phyloP scores from a whole-genome alignment of 2,797 vertebrate species.

The Muscicapa comitata region DNA sequence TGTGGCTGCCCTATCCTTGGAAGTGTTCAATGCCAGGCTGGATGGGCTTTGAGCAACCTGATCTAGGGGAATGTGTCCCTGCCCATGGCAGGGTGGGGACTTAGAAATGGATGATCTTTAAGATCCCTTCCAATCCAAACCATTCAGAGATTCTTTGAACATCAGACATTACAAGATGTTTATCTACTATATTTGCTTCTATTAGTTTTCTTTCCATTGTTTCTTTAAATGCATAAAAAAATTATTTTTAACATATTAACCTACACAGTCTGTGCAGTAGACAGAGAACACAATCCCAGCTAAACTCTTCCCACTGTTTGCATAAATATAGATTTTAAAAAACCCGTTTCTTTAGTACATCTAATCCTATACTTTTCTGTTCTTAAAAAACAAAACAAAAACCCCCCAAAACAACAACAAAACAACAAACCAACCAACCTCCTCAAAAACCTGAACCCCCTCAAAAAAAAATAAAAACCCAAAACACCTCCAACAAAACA shows the following conservation, averaged over 20 bases:
- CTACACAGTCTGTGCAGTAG: not conserved
- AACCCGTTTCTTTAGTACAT: not conserved
- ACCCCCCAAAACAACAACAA: too few species aligned
- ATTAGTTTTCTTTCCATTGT: not conserved
- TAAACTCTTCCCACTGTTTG: not conserved
- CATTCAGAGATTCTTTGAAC: not conserved
- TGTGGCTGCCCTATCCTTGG: too few species aligned
- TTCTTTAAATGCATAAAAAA: not conserved
- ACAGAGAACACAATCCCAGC: not conserved
- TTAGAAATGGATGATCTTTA: not conserved
- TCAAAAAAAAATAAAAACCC: not conserved
- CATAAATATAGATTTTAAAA: not conserved
- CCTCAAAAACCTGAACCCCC: too few species aligned
- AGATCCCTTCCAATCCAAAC: not conserved
- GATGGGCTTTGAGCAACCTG: not conserved
- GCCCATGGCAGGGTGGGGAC: fast-evolving
- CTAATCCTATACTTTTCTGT: not conserved
- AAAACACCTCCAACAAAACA: not conserved
- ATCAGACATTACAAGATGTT: not conserved
- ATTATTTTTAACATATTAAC: not conserved
- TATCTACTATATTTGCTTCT: not conserved
- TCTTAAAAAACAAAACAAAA: not conserved
- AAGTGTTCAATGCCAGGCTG: not conserved
- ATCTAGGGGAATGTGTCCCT: too few species aligned
- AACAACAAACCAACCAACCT: not conserved